Base-by-base conservation (phyloP, 2,113 vertebrate species). In the Semnornis frantzii region DNA sequence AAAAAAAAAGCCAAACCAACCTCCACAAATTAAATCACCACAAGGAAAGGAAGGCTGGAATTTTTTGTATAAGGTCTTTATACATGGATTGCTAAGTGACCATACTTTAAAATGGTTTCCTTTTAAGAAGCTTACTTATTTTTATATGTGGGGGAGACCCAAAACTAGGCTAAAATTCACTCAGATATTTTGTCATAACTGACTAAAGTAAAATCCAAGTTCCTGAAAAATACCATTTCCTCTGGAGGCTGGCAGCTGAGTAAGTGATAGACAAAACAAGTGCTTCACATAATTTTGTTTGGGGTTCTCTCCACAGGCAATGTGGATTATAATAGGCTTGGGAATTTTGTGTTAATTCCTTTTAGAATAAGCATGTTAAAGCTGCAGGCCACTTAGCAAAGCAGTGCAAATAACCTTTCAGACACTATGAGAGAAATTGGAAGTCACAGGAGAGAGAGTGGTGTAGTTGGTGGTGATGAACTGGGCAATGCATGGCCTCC, bases 271-370 rank as follows among this genome's bases (percentile, higher is more conserved):
- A 80, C 70, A 84, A 82, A 93, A 91, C 75, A 94, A 96, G 78
- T 72, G 73, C 82, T 89, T 93, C 86, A 84, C 85, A 72, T 86
- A 77, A 66, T 57, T n/a, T 85, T 76, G 13, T 75, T 86, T 89
- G 86, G 57, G 30, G 50, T 82, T 92, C 55, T 77, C 57, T 84
- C 78, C 79, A 65, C 34, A 75, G 66, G 59, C 82, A 39, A 31
- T 15, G 23, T 50, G 68, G 82, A 95, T 87, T 96, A 91, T 79
- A 90, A 55, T 75, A 80, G 76, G 33, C 60, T 94, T 91, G 93
- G 95, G 93, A 91, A 90, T 93, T 97, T 83, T 0, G 10, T 77
- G 57, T 91, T 94, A 94, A 93, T 93, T 93, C 82, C 65, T 93
- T 87, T 92, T 91, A 66, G 82, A 91, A 88, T 74, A 79, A 83